Conservation (phyloP, 2,113 vertebrate genomes). For the Crotalus tigris region DNA sequence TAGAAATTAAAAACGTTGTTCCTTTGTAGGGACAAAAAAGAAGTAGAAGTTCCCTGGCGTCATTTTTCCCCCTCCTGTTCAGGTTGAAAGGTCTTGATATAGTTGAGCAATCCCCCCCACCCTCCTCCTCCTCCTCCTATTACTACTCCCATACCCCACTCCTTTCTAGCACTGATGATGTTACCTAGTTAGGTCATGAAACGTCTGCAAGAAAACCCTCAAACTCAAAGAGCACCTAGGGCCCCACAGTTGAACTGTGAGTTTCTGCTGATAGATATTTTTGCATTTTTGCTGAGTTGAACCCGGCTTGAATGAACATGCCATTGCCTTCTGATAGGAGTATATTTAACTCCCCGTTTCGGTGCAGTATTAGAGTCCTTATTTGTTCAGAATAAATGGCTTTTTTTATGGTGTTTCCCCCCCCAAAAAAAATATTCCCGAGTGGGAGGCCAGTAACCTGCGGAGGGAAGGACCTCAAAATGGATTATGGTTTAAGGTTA, state of each 20-base stretch:
- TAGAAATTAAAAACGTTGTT: constrained; percentile 12
- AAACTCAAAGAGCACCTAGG: not conserved
- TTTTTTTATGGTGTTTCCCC: not conserved
- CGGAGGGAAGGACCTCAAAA: not conserved
- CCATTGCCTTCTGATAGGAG: not conserved
- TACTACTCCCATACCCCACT: no score
- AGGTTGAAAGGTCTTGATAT: not conserved
- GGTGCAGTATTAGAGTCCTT: not conserved
- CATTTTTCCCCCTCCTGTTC: not conserved
- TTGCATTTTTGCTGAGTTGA: not conserved
- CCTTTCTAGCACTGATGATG: not conserved
- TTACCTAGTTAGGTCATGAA: not conserved
- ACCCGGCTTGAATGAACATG: not conserved
- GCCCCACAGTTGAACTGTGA: not conserved
- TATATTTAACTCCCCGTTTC: not conserved
- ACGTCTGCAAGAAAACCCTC: not conserved
- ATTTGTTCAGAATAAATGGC: not conserved
- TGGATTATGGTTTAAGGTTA: not conserved
- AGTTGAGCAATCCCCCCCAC: not conserved
- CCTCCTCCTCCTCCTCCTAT: no score
- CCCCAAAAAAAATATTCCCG: not conserved
- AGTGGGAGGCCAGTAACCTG: not conserved
- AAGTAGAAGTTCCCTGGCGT: rapidly evolving
- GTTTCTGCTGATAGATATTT: not conserved
- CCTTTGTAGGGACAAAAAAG: not conserved